Percentiles rank a stretch among this genome's conserved stretches.
Conservation (phyloP, 2,888 invertebrate genomes). For the Aelia acuminata region DNA sequence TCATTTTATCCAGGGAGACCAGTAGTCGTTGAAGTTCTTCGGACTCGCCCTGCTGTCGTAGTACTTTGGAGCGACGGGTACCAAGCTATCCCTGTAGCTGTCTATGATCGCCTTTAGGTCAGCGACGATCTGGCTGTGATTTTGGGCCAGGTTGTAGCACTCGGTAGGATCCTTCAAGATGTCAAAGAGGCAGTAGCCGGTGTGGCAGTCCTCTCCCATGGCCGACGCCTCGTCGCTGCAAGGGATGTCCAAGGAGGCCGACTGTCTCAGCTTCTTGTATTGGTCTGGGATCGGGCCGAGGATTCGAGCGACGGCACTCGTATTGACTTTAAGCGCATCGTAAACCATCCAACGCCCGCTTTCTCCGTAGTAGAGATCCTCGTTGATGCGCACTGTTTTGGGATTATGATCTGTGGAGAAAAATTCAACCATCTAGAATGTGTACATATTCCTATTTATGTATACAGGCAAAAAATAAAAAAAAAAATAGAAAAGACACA, state of each 20-base stretch:
- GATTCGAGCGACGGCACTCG: slow-evolving; percentile 8
- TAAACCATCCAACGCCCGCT: slow-evolving; percentile 33
- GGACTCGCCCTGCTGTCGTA: slow-evolving; percentile 25
- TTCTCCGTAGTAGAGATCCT: slow-evolving; percentile 53
- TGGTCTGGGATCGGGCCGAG: not conserved
- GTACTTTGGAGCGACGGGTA: not conserved
- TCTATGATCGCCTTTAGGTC: slow-evolving; percentile 37
- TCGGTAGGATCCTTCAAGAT: slow-evolving; percentile 85
- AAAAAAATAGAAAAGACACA: too few species aligned
- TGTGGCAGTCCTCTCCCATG: slow-evolving; percentile 53
- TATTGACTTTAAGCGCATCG: slow-evolving; percentile 40
- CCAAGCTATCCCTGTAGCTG: not conserved
- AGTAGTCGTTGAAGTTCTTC: slow-evolving; percentile 15
- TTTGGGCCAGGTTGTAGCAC: slow-evolving; percentile 74
- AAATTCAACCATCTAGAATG: too few species aligned
- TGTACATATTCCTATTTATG: too few species aligned
- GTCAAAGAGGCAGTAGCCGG: slow-evolving; percentile 76
- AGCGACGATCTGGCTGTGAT: slow-evolving; percentile 71
- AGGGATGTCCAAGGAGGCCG: not conserved
- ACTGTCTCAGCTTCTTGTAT: not conserved
- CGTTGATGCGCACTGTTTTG: not conserved
- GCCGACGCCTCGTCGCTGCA: not conserved
- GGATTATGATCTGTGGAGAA: slow-evolving; percentile 17
- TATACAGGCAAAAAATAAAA: too few species aligned
- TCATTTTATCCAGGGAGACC: slow-evolving; percentile 28